phyloP scores from a whole-genome alignment of 2,888 invertebrate genomes.

The Amphimallon solstitiale region DNA sequence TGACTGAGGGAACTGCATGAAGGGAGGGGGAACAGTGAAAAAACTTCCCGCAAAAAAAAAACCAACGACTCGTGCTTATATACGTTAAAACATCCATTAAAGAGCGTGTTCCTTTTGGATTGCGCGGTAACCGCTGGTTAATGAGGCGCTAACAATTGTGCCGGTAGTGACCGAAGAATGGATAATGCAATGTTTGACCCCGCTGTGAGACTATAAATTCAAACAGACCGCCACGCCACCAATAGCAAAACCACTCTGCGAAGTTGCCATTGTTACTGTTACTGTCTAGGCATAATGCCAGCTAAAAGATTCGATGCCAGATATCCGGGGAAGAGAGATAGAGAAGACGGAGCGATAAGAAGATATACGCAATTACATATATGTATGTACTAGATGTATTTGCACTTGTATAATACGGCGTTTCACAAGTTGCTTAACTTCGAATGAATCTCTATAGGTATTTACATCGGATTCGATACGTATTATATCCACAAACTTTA shows the following conservation, averaged over 20 bases:
- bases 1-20: too few species aligned
- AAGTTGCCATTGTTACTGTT: constrained; percentile 14
- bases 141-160: constrained; percentile 48
- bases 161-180: constrained; percentile 39
- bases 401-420: too few species aligned
- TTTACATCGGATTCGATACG: too few species aligned
- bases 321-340: constrained; percentile 18
- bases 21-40: too few species aligned
- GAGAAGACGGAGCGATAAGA: not conserved
- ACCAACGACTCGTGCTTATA: not conserved
- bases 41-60: not conserved
- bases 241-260: constrained; percentile 51
- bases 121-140: constrained; percentile 45
- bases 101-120: not conserved
- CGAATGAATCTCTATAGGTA: too few species aligned
- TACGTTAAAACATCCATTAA: not conserved
- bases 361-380: too few species aligned
- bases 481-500: too few species aligned
- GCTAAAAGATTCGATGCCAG: constrained; percentile 28
- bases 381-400: too few species aligned
- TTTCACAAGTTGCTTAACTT: too few species aligned
- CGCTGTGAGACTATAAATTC: constrained; percentile 53
- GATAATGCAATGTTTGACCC: constrained; percentile 52
- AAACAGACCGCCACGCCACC: constrained; percentile 48
- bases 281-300: constrained; percentile 37